These are phyloP conservation scores for Apotomis betuletana DNA, from an alignment of 2,888 invertebrate species.

Conservation along the genomic window DNA sequence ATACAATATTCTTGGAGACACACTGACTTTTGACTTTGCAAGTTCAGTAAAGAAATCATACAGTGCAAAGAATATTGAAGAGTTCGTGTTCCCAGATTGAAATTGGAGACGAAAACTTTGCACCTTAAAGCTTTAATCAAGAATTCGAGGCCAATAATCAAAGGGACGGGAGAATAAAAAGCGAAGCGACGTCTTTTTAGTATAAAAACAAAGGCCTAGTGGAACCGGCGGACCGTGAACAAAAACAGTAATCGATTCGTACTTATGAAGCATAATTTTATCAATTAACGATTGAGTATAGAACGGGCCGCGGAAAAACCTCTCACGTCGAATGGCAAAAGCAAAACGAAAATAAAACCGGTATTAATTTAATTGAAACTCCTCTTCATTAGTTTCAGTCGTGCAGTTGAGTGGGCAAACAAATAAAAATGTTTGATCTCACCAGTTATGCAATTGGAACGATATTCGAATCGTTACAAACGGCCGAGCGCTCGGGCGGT, in stretches of 20 bases:
- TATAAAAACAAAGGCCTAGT: conserved; percentile 47
- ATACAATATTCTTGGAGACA: conserved; percentile 37
- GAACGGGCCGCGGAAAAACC: conserved; percentile 58
- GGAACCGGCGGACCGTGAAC: conserved; percentile 49
- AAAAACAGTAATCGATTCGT: conserved; percentile 53
- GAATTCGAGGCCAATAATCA: conserved; percentile 31
- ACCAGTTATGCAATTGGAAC: conserved; percentile 70
- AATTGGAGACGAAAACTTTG: conserved; percentile 13
- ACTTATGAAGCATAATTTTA: conserved; percentile 67
- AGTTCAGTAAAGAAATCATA: conserved; percentile 35
- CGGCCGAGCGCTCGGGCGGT: conserved; percentile 56
- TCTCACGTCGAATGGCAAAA: conserved; percentile 58
- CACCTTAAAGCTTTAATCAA: conserved; percentile 29
- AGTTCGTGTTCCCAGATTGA: conserved; percentile 9
- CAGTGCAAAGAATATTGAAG: conserved; percentile 6
- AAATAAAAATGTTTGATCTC: conserved; percentile 82
- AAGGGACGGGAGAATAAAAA: conserved; percentile 19
- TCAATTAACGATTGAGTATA: conserved; percentile 63
- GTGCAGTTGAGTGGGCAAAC: conserved; percentile 77
- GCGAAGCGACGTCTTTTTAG: conserved; percentile 15
- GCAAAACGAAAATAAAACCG: conserved; percentile 70
- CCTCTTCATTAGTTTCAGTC: conserved; percentile 80
- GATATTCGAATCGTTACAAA: conserved; percentile 75
- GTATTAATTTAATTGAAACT: conserved; percentile 79
- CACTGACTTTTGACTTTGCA: conserved; percentile 37